Conservation (phyloP, 1,140 invertebrate species). For the Scaptomyza graminum region DNA sequence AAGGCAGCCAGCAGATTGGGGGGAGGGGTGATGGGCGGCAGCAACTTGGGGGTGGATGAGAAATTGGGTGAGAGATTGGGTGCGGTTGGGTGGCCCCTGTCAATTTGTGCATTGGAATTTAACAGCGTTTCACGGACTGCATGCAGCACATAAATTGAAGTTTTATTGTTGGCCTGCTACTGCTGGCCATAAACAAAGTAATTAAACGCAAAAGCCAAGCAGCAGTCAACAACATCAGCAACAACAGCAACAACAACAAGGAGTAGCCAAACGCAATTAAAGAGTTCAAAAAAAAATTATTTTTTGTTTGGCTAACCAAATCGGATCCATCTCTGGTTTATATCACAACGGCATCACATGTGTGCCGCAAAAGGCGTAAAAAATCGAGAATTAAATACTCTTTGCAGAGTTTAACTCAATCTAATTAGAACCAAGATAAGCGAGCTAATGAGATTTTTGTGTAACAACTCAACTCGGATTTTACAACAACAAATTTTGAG, state of each 20-base stretch:
- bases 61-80: neutral
- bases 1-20: constrained; percentile 41
- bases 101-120: constrained; percentile 80
- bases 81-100: constrained; percentile 34
- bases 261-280: constrained; percentile 66
- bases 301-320: constrained; percentile 42
- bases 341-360: constrained; percentile 44
- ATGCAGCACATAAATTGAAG: constrained; percentile 72
- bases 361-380: constrained; percentile 46
- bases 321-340: constrained; percentile 55
- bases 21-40: neutral
- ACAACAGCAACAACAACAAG: constrained; percentile 42
- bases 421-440: neutral
- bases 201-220: constrained; percentile 76
- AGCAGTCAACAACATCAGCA: constrained; percentile 33
- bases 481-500: neutral
- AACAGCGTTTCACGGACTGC: constrained; percentile 53
- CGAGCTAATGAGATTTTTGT: neutral
- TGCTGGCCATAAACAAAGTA: constrained; percentile 78
- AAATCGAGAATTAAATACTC: constrained; percentile 1
- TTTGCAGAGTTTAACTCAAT: no score
- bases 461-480: neutral
- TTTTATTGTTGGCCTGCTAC: constrained; percentile 70
- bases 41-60: neutral
- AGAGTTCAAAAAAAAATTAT: constrained; percentile 76